These are phyloP conservation scores for Dendroctonus valens DNA, from an alignment of 1,140 invertebrate genomes.

Conservation along the genomic window DNA sequence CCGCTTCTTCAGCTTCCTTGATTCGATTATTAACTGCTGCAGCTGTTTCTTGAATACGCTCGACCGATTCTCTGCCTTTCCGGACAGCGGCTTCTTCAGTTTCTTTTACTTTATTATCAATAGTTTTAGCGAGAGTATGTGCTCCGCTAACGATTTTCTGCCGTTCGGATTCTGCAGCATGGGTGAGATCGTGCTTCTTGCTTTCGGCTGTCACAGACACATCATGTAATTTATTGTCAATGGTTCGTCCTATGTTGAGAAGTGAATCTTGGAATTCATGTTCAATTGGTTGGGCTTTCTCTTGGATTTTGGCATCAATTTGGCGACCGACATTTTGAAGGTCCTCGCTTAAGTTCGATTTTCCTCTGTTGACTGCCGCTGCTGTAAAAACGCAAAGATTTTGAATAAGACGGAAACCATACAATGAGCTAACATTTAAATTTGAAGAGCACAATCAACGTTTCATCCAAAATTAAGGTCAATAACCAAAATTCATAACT, in stretches of 20 bases:
- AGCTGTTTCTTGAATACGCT: conserved; percentile 23
- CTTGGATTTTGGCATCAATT: conserved; percentile 12
- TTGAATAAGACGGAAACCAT: too few relatives aligned
- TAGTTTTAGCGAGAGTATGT: conserved; percentile 29
- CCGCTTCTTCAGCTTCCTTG: conserved; percentile 24
- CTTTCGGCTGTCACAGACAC: conserved; percentile 16
- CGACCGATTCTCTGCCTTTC: conserved; percentile 27
- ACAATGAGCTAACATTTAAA: too few relatives aligned
- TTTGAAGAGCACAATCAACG: too few relatives aligned
- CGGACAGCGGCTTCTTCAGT: conserved; percentile 17
- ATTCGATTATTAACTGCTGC: conserved; percentile 32
- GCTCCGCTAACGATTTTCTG: conserved; percentile 11
- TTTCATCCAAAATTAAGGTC: neutral
- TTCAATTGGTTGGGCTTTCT: conserved; percentile 14
- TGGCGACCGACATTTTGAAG: conserved; percentile 22
- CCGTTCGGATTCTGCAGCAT: conserved; percentile 19
- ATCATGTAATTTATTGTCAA: conserved; percentile 28
- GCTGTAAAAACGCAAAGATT: conserved; percentile 23
- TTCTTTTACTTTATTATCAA: conserved; percentile 32
- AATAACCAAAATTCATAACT: conserved; percentile 1
- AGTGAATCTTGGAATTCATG: conserved; percentile 19
- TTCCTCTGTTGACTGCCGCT: conserved; percentile 22
- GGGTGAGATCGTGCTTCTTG: conserved; percentile 24
- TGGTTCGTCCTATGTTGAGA: conserved; percentile 13
- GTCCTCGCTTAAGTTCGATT: conserved; percentile 30